Conservation (phyloP, 2,797 vertebrate genomes). For the Tadarida brasiliensis region DNA sequence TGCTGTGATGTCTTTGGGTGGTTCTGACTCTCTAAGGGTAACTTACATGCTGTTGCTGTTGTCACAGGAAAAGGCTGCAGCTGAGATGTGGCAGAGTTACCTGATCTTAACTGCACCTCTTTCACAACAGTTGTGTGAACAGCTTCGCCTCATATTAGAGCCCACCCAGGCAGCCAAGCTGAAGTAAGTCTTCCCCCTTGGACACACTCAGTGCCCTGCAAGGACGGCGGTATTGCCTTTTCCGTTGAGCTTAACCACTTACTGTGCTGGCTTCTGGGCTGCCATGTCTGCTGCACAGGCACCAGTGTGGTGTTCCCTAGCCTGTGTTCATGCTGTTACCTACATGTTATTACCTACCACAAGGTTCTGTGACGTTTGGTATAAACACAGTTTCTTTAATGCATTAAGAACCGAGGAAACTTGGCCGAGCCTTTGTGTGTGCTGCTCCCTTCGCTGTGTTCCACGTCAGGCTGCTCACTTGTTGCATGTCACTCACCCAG, state of each 20-base stretch:
- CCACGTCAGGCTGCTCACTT: background rate
- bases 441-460: background rate
- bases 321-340: background rate
- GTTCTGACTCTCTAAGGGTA: background rate
- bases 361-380: background rate
- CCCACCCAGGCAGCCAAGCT: slow-evolving; percentile 97
- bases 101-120: slow-evolving; percentile 94
- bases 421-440: background rate
- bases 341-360: background rate
- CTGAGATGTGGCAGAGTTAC: slow-evolving; percentile 96
- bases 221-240: background rate
- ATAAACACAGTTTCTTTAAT: background rate
- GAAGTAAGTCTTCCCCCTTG: slow-evolving; percentile 89
- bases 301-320: background rate
- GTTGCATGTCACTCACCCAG: background rate
- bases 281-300: background rate
- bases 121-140: slow-evolving; percentile 97
- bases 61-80: slow-evolving; percentile 92
- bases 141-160: slow-evolving; percentile 96
- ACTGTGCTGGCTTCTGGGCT: background rate
- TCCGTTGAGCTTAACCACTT: no score
- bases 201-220: background rate
- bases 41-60: background rate
- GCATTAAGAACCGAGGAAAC: background rate
- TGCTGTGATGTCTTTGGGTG: background rate